Evolutionary conservation across 2,797 vertebrate species (phyloP), one percentile per base, ranked within the genome.

Genomic region (Microchirus variegatus): DNA sequence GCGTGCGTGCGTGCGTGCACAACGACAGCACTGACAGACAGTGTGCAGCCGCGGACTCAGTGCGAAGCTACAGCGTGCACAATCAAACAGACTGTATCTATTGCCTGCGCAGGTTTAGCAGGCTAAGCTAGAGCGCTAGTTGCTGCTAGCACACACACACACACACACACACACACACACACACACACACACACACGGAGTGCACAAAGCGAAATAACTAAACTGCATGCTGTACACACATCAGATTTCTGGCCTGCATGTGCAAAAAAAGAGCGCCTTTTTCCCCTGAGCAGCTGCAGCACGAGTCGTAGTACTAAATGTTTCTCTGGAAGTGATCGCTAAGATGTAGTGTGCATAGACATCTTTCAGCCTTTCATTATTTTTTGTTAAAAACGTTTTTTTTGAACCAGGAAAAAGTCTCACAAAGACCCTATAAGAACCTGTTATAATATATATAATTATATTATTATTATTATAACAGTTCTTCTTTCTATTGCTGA

Each of bases 121-220:
- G 54, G 90, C 88, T 87, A 90, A 76, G 90, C 90, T 90, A 91
- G 43, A 80, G 63, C 78, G 89, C 88, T 90, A 88, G 79, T 81
- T 42, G 87, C 84, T 72, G 81, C 87, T 90, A 31, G 31, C 31
- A 31, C 31, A n/a, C n/a, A n/a, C n/a, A n/a, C n/a, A n/a, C n/a
- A n/a, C n/a, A n/a, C n/a, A n/a, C n/a, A n/a, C 42, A 75, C 59
- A 43, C 54, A 12, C 53, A 35, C 53, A 36, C 37, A 54, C 19
- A 18, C 42, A 53, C 42, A 31, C 19, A 41, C 19, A 49, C 51
- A 57, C 38, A 48, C 26, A n/a, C 13, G 7, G 47, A 60, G 43
- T 14, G 19, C 71, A 61, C 70, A 67, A 48, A 67, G 63, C 17
- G 56, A 59, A 57, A 36, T 53, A 35, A 63, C 58, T 46, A 59